Evolutionary conservation across 2,113 vertebrate genomes (phyloP), one percentile per base, ranked within the genome.

Genomic region (Hippocampus abdominalis): DNA sequence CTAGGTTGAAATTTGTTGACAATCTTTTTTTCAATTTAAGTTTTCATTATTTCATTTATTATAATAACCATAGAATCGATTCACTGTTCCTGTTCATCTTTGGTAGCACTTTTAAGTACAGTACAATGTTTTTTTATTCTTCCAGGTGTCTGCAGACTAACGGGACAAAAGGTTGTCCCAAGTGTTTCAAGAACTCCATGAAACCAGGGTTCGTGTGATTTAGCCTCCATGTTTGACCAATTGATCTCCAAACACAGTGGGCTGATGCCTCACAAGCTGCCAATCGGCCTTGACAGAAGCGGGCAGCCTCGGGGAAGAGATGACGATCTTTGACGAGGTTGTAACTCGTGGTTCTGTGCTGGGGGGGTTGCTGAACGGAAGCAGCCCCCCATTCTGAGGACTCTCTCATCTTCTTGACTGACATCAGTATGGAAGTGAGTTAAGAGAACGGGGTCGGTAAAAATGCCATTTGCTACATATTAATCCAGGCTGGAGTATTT

Each of bases 121-220:
- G 13, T 48, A 21, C 0, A 0, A 51, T 64, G 48, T 18, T 70
- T 64, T 64, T 48, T 29, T 8, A 18, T 70, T 27, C 71, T 66
- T 77, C 46, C 85, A 98, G 97, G 90, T 99, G 97, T 89, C 92
- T 98, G 25, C 95, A 98, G 88, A 95, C 91, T 69, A 94, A 94
- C 0, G 94, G 95, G 74, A 94, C 93, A 4, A 94, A 94, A 54
- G 96, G 95, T 49, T 99, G 97, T 83, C 95, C 96, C 36, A 97
- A 95, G 77, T 99, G 97, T 80, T 94, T 93, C 71, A 95, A 95
- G 63, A 91, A 92, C 3, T 96, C 96, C 53, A 90, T 99, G 92
- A 99, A 98, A 85, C 96, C 96, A 0, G 95, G 96, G 66, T 98
- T 97, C 66, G 97, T 99, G 84, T 98, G 94, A 97, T 71, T 44